Evolutionary conservation across 2,113 vertebrate species (phyloP).

Genomic region (Aythya baeri): DNA sequence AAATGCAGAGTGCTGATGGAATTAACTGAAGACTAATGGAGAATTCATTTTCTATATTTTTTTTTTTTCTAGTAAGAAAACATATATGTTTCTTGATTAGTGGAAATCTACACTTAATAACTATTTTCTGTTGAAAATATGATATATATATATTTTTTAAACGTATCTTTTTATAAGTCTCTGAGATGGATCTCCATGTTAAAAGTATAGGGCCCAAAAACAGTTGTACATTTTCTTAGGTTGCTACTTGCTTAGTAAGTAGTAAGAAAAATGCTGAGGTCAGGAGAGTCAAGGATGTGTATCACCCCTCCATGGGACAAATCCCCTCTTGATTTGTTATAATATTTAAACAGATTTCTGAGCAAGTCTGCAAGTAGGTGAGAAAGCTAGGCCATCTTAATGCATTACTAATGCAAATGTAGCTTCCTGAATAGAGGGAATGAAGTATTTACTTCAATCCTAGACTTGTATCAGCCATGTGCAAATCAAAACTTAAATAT

Average conservation of each 20-base stretch:
- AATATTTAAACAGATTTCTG: not conserved
- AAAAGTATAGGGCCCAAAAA: not conserved
- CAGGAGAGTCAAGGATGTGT: not conserved
- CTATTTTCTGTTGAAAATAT: not conserved
- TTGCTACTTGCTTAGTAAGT: not conserved
- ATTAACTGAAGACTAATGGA: not conserved
- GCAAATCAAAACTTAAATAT: not conserved
- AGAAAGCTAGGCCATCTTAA: not conserved
- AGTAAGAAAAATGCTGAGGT: not conserved
- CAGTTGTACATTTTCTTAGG: not conserved
- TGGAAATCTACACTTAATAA: not conserved
- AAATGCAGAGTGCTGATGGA: not conserved
- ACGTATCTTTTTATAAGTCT: not conserved
- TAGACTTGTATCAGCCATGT: not conserved
- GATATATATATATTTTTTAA: not conserved
- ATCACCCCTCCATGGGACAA: not conserved
- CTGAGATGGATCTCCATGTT: not conserved
- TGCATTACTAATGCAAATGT: not conserved
- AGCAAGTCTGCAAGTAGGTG: not conserved
- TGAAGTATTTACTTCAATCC: slow-evolving; percentile 7
- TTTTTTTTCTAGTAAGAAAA: not conserved
- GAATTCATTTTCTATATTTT: not conserved
- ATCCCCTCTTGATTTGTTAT: not conserved
- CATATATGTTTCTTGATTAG: not conserved
- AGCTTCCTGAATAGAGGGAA: not conserved